These are phyloP conservation scores for Microcebus lehilahytsara DNA, from an alignment of 2,113 vertebrate species.

Conservation along the genomic window DNA sequence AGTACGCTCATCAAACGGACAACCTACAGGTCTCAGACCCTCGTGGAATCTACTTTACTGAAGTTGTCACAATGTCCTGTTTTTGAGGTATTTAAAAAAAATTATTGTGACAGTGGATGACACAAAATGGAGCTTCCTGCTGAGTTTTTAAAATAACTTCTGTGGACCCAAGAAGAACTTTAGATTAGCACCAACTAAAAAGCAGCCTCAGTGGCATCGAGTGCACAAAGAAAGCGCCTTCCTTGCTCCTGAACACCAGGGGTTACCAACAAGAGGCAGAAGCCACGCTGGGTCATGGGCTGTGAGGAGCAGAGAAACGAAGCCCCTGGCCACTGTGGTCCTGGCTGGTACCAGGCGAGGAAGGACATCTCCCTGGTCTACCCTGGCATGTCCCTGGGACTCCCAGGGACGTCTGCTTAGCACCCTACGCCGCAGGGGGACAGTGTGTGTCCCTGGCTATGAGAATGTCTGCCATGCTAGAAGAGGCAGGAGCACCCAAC, in stretches of 20 bases:
- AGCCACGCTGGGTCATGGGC: not conserved
- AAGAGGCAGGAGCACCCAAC: not conserved
- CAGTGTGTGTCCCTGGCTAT: not conserved
- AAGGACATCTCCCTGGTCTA: not conserved
- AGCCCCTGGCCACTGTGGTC: not conserved
- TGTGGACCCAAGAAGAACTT: slow-evolving; percentile 71
- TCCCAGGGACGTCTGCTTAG: not conserved
- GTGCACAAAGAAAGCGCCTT: slow-evolving; percentile 52
- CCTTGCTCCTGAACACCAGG: slow-evolving; percentile 38
- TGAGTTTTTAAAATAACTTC: slow-evolving; percentile 67
- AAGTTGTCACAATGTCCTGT: slow-evolving; percentile 70
- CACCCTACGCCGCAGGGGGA: slow-evolving; percentile 25
- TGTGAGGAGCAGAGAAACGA: not conserved
- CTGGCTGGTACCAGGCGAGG: not conserved
- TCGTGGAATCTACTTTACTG: slow-evolving; percentile 2
- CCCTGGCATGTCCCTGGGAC: not conserved
- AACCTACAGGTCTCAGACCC: slow-evolving; percentile 40
- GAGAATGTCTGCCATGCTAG: not conserved
- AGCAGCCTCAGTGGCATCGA: slow-evolving; percentile 60
- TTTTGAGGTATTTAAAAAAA: slow-evolving; percentile 83
- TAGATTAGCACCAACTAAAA: slow-evolving; percentile 80
- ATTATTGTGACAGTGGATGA: slow-evolving; percentile 74
- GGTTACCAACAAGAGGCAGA: not conserved
- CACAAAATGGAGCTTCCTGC: slow-evolving; percentile 75
- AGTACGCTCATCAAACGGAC: slow-evolving; percentile 38